Base-by-base conservation (phyloP, 2,113 vertebrate species). In the Amblyornis subalaris region DNA sequence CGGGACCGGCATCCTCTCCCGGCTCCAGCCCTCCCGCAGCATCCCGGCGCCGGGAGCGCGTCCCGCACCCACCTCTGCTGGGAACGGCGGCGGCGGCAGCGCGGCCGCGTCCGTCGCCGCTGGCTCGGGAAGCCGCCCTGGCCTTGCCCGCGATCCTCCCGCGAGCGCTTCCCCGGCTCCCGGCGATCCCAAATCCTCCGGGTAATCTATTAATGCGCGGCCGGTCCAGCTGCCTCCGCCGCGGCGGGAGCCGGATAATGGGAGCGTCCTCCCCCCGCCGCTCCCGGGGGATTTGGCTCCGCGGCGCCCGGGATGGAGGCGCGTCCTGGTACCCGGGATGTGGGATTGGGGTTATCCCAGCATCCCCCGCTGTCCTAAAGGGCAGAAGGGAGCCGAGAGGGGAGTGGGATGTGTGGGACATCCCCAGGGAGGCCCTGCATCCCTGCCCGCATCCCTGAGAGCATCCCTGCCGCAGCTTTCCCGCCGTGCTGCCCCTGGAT, bases 131-230 rank as follows among this genome's bases (percentile, higher is more conserved):
- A 35, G 62, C 48, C 22, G 25, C 45, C 67, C 83, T 33, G 96
- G 93, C 73, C 94, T 85, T 50, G 65, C 51, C 80, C 60, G 14
- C 9, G 70, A 11, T 77, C 38, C 83, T 85, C 50, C 88, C 5
- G 95, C 60, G 29, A 61, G 91, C 80, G 25, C 75, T 65, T 7
- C 65, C 84, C 44, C 14, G 24, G 73, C 94, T 76, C 54, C 4
- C 13, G 60, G 76, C 61, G 42, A 62, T 74, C 61, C 71, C 91
- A 62, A 94, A 92, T 25, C 95, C 96, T 88, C 85, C 29, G 90
- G 78, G 95, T 95, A 94, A 97, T 96, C 97, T 97, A 53, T 94
- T 93, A 95, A 96, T 93, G 94, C 84, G 16, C 83, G 44, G 88
- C 69, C 24, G 65, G 86, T 35, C 95, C 97, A 94, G 95, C 94